Conservation (phyloP, 2,888 invertebrate genomes). For the Tipula lateralis region DNA sequence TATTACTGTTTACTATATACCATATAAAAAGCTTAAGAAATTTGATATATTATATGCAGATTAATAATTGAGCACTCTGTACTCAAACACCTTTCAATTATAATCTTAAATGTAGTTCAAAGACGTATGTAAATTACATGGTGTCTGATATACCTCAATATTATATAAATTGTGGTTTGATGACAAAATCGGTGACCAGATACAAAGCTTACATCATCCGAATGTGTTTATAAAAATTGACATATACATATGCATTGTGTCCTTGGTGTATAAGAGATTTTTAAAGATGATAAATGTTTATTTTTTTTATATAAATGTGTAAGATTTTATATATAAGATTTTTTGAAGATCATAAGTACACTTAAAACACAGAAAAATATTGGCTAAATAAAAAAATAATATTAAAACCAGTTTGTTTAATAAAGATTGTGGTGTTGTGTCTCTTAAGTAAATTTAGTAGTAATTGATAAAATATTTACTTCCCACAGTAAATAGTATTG, state of each 20-base stretch:
- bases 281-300: constrained; percentile 2
- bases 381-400: neutral
- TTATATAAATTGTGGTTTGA: neutral
- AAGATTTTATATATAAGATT: neutral
- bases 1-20: neutral
- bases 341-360: neutral
- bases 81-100: neutral
- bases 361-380: neutral
- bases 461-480: neutral
- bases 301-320: neutral
- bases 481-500: neutral
- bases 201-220: neutral
- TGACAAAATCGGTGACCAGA: constrained; percentile 3
- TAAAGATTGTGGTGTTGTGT: neutral
- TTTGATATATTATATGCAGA: neutral
- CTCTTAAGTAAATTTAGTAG: neutral
- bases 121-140: neutral
- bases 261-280: neutral
- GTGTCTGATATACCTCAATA: neutral
- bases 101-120: constrained; percentile 19
- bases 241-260: neutral
- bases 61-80: neutral
- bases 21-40: neutral
- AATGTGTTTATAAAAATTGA: neutral
- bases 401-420: neutral